Conservation (phyloP, 2,888 invertebrate species). For the Acrobasis suavella region DNA sequence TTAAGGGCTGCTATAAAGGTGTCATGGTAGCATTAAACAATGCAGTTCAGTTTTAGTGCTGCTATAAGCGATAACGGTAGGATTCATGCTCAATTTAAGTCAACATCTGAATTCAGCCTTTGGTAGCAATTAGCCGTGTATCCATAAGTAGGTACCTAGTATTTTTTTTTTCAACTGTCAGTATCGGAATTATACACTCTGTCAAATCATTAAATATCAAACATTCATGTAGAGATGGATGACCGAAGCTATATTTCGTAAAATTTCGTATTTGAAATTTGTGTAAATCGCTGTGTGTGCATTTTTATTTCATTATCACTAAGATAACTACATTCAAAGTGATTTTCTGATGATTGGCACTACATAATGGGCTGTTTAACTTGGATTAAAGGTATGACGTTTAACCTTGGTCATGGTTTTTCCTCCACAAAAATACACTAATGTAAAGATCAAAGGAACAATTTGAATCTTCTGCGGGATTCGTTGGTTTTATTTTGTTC, state of each 20-base stretch:
- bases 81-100: too few species aligned
- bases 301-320: neutral
- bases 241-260: neutral
- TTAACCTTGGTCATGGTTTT: conserved; percentile 42
- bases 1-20: too few species aligned
- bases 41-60: too few species aligned
- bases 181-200: neutral
- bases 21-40: too few species aligned
- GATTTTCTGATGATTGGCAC: conserved; percentile 47
- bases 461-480: neutral
- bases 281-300: neutral
- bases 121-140: too few species aligned
- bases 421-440: neutral
- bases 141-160: too few species aligned
- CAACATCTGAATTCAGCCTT: too few species aligned
- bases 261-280: neutral
- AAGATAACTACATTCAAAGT: conserved; percentile 7
- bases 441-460: neutral
- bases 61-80: too few species aligned
- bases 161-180: too few species aligned
- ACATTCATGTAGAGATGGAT: neutral
- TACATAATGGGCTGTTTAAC: conserved; percentile 71
- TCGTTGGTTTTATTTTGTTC: neutral
- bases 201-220: neutral
- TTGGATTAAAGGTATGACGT: conserved; percentile 75